Base-by-base conservation (phyloP, 2,888 invertebrate genomes). In the Thymelicus acteon region DNA sequence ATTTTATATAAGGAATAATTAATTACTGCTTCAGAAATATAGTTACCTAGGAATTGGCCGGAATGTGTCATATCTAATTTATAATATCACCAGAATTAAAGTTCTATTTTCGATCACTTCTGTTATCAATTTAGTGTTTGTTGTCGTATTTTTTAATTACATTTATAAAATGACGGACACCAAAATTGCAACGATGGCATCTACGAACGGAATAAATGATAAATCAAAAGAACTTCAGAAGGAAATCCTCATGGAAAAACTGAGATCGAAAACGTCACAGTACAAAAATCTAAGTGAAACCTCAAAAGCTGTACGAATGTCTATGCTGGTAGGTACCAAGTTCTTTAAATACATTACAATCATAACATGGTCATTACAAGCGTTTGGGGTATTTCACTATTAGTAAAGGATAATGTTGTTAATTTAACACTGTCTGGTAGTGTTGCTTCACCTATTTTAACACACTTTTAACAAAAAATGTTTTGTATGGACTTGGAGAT, bases 161-260 rank as follows among this genome's bases (percentile, higher is more conserved):
- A 60, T 60, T 40, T 31, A 49, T 63, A 84, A 79, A 77, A 93
- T 92, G 92, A 89, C 86, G 83, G 93, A 93, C 73, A 85, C 73
- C 72, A 91, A 85, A 79, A 74, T 84, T 75, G 75, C 85, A 77
- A 75, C 81, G 72, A 90, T 93, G 92, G 83, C 85, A 74, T 79
- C 87, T 60, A 75, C 83, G 65, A 89, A 83, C 75, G 89, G 86
- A 60, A 79, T 91, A 65, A 78, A 91, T 66, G 92, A 93, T 76
- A 93, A 93, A 81, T 92, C 92, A 47, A 92, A 92, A 75, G 93
- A 93, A 76, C 89, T 94, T 66, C 97, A 97, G 86, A 95, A 97
- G 92, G 97, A 98, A 88, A 95, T 97, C 73, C 94, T 98, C 74
- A 98, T 99, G 98, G 98, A 98, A 86, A 97, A 97, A 84, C 92